Evolutionary conservation across 2,888 invertebrate genomes (phyloP).

Genomic region (Hirtodrosophila histrioides): DNA sequence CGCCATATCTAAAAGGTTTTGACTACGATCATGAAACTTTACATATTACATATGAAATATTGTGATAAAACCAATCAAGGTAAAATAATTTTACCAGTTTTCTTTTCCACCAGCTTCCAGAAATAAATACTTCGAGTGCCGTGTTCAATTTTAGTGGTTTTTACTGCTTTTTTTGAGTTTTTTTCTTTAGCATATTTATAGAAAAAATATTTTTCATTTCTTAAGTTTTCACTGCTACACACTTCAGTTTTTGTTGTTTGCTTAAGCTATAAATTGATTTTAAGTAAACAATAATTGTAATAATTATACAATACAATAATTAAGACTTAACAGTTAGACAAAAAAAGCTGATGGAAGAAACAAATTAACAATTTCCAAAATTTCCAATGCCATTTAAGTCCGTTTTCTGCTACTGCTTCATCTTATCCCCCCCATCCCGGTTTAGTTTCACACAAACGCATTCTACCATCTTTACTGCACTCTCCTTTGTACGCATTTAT

Average conservation of each 20-base stretch:
- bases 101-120: neutral
- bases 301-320: constrained; percentile 69
- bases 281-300: constrained; percentile 73
- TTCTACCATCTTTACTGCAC: constrained; percentile 10
- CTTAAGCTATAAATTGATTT: constrained; percentile 71
- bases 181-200: constrained; percentile 68
- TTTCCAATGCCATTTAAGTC: constrained; percentile 41
- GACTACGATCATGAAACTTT: no score
- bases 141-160: constrained; percentile 40
- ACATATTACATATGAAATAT: no score
- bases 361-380: constrained; percentile 66
- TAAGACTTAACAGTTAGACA: constrained; percentile 65
- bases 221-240: constrained; percentile 52
- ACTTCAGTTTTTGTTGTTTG: constrained; percentile 43
- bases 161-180: constrained; percentile 55
- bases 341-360: constrained; percentile 73
- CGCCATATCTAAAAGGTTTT: no score
- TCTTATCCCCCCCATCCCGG: constrained; percentile 8
- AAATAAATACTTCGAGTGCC: constrained; percentile 11
- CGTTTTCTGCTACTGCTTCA: constrained; percentile 20
- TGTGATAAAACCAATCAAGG: neutral
- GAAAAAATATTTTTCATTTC: constrained; percentile 76
- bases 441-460: neutral
- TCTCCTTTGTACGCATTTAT: constrained; percentile 63
- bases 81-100: neutral